Evolutionary conservation across 2,797 vertebrate species (phyloP), one percentile per base, ranked within the genome.

Genomic region (Premnoplex brunnescens): DNA sequence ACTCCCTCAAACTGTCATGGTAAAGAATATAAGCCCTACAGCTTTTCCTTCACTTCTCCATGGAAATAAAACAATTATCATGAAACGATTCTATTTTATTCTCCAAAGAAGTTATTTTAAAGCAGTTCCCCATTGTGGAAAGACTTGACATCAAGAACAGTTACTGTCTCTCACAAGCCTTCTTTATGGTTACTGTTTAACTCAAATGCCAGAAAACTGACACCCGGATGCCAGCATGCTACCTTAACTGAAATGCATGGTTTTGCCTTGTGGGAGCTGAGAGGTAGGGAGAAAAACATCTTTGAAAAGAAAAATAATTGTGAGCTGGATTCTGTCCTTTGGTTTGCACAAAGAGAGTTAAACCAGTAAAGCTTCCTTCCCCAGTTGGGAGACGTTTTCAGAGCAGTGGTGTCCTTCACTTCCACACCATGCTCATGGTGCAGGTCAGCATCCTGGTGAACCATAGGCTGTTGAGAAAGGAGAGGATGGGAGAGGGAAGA

Each of bases 41-140:
- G 39, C 27, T 79, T 80, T 91, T 93, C 48, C 56, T 80, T 86
- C 36, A 39, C 92, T 97, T 97, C 89, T 93, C 94, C 77, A 89
- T 87, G 85, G 93, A 91, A 91, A 94, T 89, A 93, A 95, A 95
- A 52, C 75, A 93, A 91, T 96, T 95, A 95, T 68, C 81, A 74
- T 51, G 51, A 85, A 91, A 67, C 54, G 78, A 28, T 94, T 89
- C n/a, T 92, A 71, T 94, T 95, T 89, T 81, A 76, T 90, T 95
- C 89, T 94, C 95, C 72, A 85, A 62, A 91, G 22, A 87, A 92
- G 91, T 89, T 8, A 85, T 95, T 95, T 93, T 80, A 91, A 88
- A 91, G 66, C 83, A 85, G 76, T 84, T 96, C 28, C 37, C 28
- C 58, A 8, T 75, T 87, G 84, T 88, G 56, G 54, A 49, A 92